Conservation (phyloP, 2,888 invertebrate genomes). For the Steinernema scapterisci region DNA sequence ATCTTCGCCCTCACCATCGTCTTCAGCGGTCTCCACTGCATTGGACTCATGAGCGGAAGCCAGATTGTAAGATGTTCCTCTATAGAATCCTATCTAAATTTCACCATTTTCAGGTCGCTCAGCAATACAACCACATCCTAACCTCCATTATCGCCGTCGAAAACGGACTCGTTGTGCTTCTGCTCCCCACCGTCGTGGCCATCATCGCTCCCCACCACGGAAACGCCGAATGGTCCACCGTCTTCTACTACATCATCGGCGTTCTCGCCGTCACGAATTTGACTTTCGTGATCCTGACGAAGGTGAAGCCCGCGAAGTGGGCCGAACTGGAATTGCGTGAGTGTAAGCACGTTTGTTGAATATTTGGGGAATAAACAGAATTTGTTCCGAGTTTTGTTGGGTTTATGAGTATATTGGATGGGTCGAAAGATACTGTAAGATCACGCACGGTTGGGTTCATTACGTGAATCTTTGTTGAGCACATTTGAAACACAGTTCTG, state of each 20-base stretch:
- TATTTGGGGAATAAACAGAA: no score
- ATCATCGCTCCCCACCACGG: constrained; percentile 21
- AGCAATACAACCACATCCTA: constrained; percentile 33
- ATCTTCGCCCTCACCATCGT: constrained; percentile 55
- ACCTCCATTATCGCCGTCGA: constrained; percentile 34
- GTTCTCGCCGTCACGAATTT: constrained; percentile 2
- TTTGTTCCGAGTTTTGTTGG: no score
- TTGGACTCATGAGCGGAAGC: constrained; percentile 54
- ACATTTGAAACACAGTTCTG: no score
- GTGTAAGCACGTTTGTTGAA: no score
- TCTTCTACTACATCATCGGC: constrained; percentile 25
- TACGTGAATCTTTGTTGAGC: no score
- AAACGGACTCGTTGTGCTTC: constrained; percentile 33
- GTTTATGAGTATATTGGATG: no score
- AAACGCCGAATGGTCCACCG: constrained; percentile 16
- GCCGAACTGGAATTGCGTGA: background rate
- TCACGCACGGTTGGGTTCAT: no score
- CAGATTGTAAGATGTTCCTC: constrained; percentile 53
- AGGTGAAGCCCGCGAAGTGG: constrained; percentile 23
- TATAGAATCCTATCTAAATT: no score
- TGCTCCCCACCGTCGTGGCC: constrained; percentile 28
- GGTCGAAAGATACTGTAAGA: no score
- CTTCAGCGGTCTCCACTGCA: constrained; percentile 53
- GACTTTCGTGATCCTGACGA: constrained; percentile 19
- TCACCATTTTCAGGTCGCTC: background rate